Conservation (phyloP, 2,888 invertebrate species). For the Yponomeuta evonymella region DNA sequence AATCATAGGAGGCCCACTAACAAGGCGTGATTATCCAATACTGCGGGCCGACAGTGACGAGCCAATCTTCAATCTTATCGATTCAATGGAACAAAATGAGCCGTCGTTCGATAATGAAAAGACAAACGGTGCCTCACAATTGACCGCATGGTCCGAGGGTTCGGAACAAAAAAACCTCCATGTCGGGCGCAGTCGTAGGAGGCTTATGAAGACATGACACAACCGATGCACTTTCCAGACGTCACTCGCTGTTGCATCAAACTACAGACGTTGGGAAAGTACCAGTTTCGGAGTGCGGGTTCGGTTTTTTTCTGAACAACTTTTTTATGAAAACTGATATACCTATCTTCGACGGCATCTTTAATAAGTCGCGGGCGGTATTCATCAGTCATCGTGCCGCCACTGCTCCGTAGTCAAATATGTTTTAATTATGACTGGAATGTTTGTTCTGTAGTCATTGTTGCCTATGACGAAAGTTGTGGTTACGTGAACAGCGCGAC, state of each 20-base stretch:
- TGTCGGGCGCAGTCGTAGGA: slow-evolving; percentile 53
- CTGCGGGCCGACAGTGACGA: slow-evolving; percentile 30
- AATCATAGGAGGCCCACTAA: neutral
- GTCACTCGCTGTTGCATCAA: slow-evolving; percentile 37
- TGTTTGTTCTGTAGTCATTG: slow-evolving; percentile 35
- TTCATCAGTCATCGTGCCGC: slow-evolving; percentile 40
- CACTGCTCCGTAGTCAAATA: slow-evolving; percentile 13
- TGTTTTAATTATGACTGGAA: slow-evolving; percentile 43
- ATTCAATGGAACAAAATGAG: slow-evolving; percentile 60
- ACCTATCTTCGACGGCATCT: slow-evolving; percentile 47
- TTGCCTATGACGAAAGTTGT: slow-evolving; percentile 33
- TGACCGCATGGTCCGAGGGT: slow-evolving; percentile 32
- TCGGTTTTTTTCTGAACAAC: neutral
- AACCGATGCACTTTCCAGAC: slow-evolving; percentile 45
- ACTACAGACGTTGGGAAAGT: slow-evolving; percentile 22
- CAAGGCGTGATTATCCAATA: slow-evolving; percentile 9
- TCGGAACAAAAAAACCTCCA: slow-evolving; percentile 39
- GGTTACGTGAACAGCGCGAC: slow-evolving; percentile 16
- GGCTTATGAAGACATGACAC: slow-evolving; percentile 54
- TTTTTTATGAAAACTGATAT: slow-evolving; percentile 20
- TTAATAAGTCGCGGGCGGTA: slow-evolving; percentile 47
- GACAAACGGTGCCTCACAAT: slow-evolving; percentile 51
- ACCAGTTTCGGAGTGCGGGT: neutral
- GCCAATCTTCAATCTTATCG: slow-evolving; percentile 61
- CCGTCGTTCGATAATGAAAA: slow-evolving; percentile 47